Evolutionary conservation across 2,888 invertebrate species (phyloP).

Genomic region (Lycaena phlaeas): DNA sequence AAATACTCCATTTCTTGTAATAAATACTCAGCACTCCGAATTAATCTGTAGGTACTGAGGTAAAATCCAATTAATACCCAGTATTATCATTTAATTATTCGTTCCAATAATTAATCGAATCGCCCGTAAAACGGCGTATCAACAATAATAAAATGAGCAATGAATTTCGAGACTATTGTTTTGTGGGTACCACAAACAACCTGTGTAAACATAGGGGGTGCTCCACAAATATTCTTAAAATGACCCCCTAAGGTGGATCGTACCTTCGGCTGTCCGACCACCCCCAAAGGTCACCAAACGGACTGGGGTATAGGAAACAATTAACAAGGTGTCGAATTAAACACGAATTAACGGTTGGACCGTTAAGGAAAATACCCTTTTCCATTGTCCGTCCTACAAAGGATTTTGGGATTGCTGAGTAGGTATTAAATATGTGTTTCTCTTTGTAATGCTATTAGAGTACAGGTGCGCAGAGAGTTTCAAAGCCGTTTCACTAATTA

Average conservation of each 20-base stretch:
- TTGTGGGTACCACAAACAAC: slow-evolving; percentile 71
- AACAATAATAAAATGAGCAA: slow-evolving; percentile 74
- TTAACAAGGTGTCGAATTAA: slow-evolving; percentile 74
- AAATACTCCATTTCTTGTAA: slow-evolving; percentile 20
- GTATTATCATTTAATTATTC: slow-evolving; percentile 73
- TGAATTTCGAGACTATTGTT: slow-evolving; percentile 72
- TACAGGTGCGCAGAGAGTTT: slow-evolving; percentile 21
- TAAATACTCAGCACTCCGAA: slow-evolving; percentile 37
- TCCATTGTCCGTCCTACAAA: slow-evolving; percentile 67
- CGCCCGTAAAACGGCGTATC: slow-evolving; percentile 67
- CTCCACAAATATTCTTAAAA: slow-evolving; percentile 71
- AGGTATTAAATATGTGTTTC: slow-evolving; percentile 62
- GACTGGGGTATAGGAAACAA: slow-evolving; percentile 67
- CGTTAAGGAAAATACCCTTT: slow-evolving; percentile 70
- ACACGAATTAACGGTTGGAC: slow-evolving; percentile 68
- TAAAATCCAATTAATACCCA: slow-evolving; percentile 67
- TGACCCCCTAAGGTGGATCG: slow-evolving; percentile 51
- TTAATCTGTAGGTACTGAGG: slow-evolving; percentile 45
- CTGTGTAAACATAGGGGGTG: slow-evolving; percentile 65
- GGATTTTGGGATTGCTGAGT: slow-evolving; percentile 67
- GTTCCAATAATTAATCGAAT: slow-evolving; percentile 72
- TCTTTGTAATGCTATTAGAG: slow-evolving; percentile 52
- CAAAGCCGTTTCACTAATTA: slow-evolving; percentile 7
- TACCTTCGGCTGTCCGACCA: slow-evolving; percentile 45
- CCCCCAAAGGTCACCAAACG: slow-evolving; percentile 64